phyloP scores from a whole-genome alignment of 2,888 invertebrate species.

The Chromoteleia sp. region DNA sequence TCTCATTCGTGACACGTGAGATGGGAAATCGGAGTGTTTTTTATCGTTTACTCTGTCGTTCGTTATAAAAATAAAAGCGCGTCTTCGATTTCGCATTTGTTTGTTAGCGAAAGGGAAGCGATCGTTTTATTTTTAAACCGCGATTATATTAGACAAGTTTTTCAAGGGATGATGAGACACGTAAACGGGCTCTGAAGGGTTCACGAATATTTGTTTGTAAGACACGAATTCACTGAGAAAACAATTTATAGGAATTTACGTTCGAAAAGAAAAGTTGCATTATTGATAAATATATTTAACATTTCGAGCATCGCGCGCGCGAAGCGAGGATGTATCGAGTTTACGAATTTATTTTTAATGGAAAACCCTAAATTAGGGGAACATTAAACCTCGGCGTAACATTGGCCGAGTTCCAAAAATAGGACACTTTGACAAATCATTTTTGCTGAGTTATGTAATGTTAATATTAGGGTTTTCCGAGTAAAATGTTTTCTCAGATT shows the following conservation, averaged over 20 bases:
- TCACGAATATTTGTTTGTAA: background rate
- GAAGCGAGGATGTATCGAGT: background rate
- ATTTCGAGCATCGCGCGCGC: no score
- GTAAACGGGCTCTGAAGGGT: background rate
- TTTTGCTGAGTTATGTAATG: slow-evolving; percentile 50
- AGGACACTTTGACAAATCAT: slow-evolving; percentile 59
- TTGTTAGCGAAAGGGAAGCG: background rate
- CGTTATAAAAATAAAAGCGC: slow-evolving; percentile 14
- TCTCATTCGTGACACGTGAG: slow-evolving; percentile 2
- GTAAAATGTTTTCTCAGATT: slow-evolving; percentile 21
- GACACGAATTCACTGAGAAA: no score
- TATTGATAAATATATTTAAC: no score
- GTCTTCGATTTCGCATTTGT: slow-evolving; percentile 3
- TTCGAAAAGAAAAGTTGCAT: no score
- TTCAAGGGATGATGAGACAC: background rate
- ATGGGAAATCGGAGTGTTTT: background rate
- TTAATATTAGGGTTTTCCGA: no score
- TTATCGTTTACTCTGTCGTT: background rate
- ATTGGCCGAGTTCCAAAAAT: slow-evolving; percentile 66
- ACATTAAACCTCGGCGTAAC: slow-evolving; percentile 56
- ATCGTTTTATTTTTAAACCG: slow-evolving; percentile 25
- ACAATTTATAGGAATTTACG: no score
- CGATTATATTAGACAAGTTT: slow-evolving; percentile 5
- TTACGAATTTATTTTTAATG: slow-evolving; percentile 54
- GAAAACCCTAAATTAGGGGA: slow-evolving; percentile 51